phyloP scores from a whole-genome alignment of 1,140 invertebrate species.

The Lepidurus apus region DNA sequence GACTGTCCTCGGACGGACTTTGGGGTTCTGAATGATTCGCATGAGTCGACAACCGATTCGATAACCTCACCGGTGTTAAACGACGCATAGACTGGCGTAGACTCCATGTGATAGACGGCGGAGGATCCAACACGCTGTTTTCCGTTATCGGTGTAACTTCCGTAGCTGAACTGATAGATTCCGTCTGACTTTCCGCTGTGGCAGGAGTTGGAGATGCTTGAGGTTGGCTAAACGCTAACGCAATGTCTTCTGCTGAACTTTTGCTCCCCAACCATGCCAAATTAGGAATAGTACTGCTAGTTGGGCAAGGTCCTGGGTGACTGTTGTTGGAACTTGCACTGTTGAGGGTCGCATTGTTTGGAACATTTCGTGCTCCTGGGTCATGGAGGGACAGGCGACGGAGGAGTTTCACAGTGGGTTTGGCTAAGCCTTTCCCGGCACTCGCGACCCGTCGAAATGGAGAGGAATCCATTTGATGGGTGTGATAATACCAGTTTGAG shows the following conservation, averaged over 20 bases:
- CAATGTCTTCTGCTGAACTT: neutral
- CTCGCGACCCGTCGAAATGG: neutral
- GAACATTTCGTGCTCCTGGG: neutral
- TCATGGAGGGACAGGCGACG: neutral
- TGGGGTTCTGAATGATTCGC: neutral
- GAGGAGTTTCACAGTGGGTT: neutral
- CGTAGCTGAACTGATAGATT: neutral
- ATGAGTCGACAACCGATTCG: neutral
- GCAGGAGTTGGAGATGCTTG: neutral
- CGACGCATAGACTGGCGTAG: neutral
- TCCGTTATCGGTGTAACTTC: neutral
- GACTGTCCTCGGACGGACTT: neutral
- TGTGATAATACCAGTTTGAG: neutral
- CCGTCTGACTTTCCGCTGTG: neutral
- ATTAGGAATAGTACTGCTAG: neutral
- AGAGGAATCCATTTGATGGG: neutral
- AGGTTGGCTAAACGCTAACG: neutral
- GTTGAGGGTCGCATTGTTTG: neutral
- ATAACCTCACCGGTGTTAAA: neutral
- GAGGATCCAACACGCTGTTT: neutral
- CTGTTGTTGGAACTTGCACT: neutral
- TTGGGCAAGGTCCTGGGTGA: neutral
- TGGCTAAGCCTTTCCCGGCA: neutral
- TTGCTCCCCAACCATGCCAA: slow-evolving; percentile 17
- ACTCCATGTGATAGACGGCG: neutral